phyloP scores from a whole-genome alignment of 2,797 vertebrate species.

The Sebastes cheni region DNA sequence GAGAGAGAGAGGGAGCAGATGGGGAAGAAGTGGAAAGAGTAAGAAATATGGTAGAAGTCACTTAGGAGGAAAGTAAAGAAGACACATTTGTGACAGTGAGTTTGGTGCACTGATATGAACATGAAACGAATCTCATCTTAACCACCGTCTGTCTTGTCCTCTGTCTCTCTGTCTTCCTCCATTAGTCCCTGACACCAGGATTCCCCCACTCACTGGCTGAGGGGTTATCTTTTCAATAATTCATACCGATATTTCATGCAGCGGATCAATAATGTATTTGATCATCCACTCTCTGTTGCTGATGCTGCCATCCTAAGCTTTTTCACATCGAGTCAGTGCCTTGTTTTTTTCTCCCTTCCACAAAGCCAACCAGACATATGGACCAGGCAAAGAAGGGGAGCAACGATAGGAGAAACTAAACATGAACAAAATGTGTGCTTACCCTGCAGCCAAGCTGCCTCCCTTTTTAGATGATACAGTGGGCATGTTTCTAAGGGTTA shows the following conservation, averaged over 20 bases:
- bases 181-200: slow-evolving; percentile 49
- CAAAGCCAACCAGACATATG: background rate
- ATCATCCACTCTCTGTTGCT: slow-evolving; percentile 59
- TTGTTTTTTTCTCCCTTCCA: slow-evolving; percentile 13
- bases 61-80: slow-evolving; percentile 30
- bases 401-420: background rate
- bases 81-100: slow-evolving; percentile 36
- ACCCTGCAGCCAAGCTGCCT: slow-evolving; percentile 25
- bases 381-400: background rate
- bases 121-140: slow-evolving; percentile 45
- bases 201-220: slow-evolving; percentile 43
- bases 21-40: slow-evolving; percentile 15
- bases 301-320: slow-evolving; percentile 48
- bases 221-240: slow-evolving; percentile 70
- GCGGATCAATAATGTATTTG: slow-evolving; percentile 78
- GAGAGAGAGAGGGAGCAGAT: background rate
- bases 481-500: slow-evolving; percentile 35
- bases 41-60: slow-evolving; percentile 43
- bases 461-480: slow-evolving; percentile 16
- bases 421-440: slow-evolving; percentile 36
- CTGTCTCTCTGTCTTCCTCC: slow-evolving; percentile 3
- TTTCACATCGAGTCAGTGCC: slow-evolving; percentile 27
- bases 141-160: background rate
- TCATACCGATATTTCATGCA: slow-evolving; percentile 65
- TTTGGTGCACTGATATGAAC: slow-evolving; percentile 42